Percentiles rank a stretch among this genome's conserved stretches.
phyloP scores from a whole-genome alignment of 1,140 invertebrate genomes.

The Hyles euphorbiae region DNA sequence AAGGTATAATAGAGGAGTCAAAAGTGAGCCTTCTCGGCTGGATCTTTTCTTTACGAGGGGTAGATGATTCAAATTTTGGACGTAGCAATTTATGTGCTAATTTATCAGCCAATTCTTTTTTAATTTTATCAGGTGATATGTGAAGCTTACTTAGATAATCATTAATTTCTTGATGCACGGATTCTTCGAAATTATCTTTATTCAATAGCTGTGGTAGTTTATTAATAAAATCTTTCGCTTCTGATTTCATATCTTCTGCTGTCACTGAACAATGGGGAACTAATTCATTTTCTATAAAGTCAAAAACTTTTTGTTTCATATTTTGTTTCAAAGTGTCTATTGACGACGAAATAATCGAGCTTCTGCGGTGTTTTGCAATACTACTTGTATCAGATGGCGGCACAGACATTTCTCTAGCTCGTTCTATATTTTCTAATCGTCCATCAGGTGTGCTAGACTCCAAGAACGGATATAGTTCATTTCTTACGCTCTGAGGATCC shows the following conservation, averaged over 20 bases:
- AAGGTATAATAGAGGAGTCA: background rate
- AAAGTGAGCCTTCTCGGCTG: background rate
- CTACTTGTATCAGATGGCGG: background rate
- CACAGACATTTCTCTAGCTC: constrained; percentile 7
- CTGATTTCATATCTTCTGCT: background rate
- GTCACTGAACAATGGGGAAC: background rate
- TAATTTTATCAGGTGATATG: background rate
- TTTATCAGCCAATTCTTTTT: constrained; percentile 1
- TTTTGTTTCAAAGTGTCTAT: background rate
- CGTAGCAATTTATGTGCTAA: constrained; percentile 1
- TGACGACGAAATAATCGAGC: too few species aligned
- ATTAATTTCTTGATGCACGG: background rate
- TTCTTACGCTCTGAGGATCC: background rate
- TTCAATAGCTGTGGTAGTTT: background rate
- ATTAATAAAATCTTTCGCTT: background rate
- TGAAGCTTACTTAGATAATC: background rate
- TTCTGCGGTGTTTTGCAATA: background rate
- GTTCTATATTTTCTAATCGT: background rate
- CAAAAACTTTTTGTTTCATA: background rate
- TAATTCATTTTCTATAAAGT: background rate
- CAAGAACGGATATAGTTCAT: background rate
- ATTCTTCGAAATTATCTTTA: background rate
- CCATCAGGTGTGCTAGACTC: background rate
- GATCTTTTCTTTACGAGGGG: constrained; percentile 3
- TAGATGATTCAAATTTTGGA: background rate